A percentile compares a stretch with the other conserved stretches of the same genome.
These are phyloP conservation scores for Acrobasis repandana DNA, from an alignment of 2,888 invertebrate genomes.

Conservation along the genomic window DNA sequence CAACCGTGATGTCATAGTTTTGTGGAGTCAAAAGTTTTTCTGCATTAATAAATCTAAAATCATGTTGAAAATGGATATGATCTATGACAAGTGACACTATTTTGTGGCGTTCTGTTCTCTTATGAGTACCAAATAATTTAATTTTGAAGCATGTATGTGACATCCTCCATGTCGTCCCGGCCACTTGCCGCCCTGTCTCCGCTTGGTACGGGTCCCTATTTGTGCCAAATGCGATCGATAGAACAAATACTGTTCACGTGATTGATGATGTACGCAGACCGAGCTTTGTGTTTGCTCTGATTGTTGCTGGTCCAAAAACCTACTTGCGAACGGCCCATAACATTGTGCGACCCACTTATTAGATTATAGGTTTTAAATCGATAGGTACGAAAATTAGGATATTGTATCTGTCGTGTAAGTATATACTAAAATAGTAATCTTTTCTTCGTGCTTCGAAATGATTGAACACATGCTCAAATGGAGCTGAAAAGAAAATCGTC, in stretches of 20 bases:
- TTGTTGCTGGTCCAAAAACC: slow-evolving; percentile 38
- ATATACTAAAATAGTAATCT: too few relatives aligned
- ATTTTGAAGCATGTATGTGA: slow-evolving; percentile 43
- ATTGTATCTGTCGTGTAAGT: neutral
- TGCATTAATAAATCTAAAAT: too few relatives aligned
- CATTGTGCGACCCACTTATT: slow-evolving; percentile 16
- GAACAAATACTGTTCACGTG: slow-evolving; percentile 71
- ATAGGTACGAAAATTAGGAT: neutral
- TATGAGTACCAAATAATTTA: too few relatives aligned
- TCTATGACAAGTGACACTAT: too few relatives aligned
- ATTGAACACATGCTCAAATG: too few relatives aligned
- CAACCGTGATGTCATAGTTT: too few relatives aligned
- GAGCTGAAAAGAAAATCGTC: too few relatives aligned
- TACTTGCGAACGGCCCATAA: slow-evolving; percentile 28
- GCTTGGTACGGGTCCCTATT: slow-evolving; percentile 60
- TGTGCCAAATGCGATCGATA: slow-evolving; percentile 62
- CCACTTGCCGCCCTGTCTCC: slow-evolving; percentile 44
- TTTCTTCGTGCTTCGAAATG: too few relatives aligned
- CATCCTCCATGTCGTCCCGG: slow-evolving; percentile 41
- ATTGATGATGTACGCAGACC: slow-evolving; percentile 64
- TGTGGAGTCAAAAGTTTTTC: too few relatives aligned
- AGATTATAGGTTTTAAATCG: slow-evolving; percentile 2
- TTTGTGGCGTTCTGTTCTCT: too few relatives aligned
- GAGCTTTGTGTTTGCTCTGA: slow-evolving; percentile 52
- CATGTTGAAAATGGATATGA: too few relatives aligned